phyloP scores from a whole-genome alignment of 2,888 invertebrate genomes.

The Spialia ferax region DNA sequence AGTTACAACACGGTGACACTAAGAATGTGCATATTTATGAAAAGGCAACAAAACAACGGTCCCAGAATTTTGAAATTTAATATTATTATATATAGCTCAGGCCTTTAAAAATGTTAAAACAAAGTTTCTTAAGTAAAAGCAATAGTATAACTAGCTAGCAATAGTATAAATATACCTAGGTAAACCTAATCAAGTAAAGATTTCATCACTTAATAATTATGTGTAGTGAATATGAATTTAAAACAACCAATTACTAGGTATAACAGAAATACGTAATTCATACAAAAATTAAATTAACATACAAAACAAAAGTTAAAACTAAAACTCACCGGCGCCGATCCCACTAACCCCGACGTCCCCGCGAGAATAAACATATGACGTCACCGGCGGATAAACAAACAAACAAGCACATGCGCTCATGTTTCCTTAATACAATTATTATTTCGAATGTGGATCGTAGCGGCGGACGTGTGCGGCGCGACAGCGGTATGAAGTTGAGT shows the following conservation, averaged over 20 bases:
- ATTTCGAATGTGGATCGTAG: conserved; percentile 84
- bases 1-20: too few relatives aligned
- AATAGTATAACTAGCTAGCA: too few relatives aligned
- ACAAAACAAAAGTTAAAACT: neutral
- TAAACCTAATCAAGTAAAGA: too few relatives aligned
- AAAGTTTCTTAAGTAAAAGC: too few relatives aligned
- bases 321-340: conserved; percentile 42
- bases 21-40: too few relatives aligned
- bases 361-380: conserved; percentile 87
- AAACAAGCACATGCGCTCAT: conserved; percentile 88
- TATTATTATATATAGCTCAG: too few relatives aligned
- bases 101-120: too few relatives aligned
- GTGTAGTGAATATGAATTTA: neutral
- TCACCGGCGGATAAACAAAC: conserved; percentile 86
- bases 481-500: neutral
- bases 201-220: too few relatives aligned
- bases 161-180: too few relatives aligned
- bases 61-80: too few relatives aligned
- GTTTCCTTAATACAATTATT: conserved; percentile 87
- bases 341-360: conserved; percentile 59
- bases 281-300: neutral
- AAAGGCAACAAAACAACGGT: too few relatives aligned
- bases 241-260: neutral
- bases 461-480: conserved; percentile 59
- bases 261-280: neutral